phyloP scores from a whole-genome alignment of 2,888 invertebrate species.

The Hirtodrosophila alboralis region DNA sequence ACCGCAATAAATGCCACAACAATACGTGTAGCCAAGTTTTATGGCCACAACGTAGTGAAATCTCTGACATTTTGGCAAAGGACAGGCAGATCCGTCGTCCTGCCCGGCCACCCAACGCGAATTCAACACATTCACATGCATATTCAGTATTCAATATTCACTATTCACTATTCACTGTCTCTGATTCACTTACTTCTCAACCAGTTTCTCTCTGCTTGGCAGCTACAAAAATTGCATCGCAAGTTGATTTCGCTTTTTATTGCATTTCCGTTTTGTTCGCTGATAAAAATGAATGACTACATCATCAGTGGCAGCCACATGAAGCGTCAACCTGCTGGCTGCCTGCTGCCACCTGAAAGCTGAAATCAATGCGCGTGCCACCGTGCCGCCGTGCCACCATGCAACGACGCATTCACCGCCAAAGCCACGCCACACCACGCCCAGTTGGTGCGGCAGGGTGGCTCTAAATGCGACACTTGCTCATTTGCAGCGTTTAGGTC shows the following conservation, averaged over 20 bases:
- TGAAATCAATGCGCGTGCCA: slow-evolving; percentile 47
- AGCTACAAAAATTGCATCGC: slow-evolving; percentile 34
- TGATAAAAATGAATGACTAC: slow-evolving; percentile 76
- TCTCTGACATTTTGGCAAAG: slow-evolving; percentile 1
- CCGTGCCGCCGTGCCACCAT: slow-evolving; percentile 14
- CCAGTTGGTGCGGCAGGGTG: not conserved
- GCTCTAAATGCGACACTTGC: slow-evolving; percentile 58
- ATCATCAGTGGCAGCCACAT: slow-evolving; percentile 56
- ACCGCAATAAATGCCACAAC: slow-evolving; percentile 45
- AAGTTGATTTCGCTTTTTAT: slow-evolving; percentile 61
- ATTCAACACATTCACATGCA: not conserved
- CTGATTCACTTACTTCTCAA: not conserved
- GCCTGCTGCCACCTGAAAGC: not conserved
- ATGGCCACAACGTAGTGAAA: slow-evolving; percentile 22
- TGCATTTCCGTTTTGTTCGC: slow-evolving; percentile 61
- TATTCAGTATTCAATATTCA: slow-evolving; percentile 12
- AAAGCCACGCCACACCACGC: too few species aligned
- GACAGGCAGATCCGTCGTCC: not conserved
- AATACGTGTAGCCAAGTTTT: slow-evolving; percentile 25
- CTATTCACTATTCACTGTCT: slow-evolving; percentile 4
- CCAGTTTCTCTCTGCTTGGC: not conserved
- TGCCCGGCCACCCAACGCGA: too few species aligned
- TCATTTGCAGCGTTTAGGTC: slow-evolving; percentile 73
- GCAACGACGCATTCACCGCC: slow-evolving; percentile 10
- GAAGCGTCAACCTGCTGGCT: slow-evolving; percentile 19